phyloP scores from a whole-genome alignment of 2,797 vertebrate genomes.

The Chelonia mydas region DNA sequence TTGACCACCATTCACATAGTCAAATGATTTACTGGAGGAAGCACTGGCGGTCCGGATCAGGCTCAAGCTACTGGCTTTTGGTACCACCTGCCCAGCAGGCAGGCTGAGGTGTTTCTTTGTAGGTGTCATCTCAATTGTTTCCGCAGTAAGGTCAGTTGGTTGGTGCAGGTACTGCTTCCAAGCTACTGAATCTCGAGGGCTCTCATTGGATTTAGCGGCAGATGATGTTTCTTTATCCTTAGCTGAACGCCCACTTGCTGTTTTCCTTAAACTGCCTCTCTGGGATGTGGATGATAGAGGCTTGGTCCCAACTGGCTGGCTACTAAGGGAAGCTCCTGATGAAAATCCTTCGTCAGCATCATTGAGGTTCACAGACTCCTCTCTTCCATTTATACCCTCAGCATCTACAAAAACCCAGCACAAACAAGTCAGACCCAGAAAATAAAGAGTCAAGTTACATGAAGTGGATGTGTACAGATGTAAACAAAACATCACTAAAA shows the following conservation, averaged over 20 bases:
- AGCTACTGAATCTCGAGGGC: constrained; percentile 78
- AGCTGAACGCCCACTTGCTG: constrained; percentile 80
- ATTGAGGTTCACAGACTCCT: constrained; percentile 92
- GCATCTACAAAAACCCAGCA: constrained; percentile 82
- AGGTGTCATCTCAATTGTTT: constrained; percentile 90
- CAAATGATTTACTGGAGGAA: constrained; percentile 96
- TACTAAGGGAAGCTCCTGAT: constrained; percentile 96
- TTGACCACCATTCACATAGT: constrained; percentile 92
- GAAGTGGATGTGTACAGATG: constrained; percentile 7
- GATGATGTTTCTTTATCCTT: constrained; percentile 83
- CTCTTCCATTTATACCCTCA: constrained; percentile 90
- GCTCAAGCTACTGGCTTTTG: constrained; percentile 83
- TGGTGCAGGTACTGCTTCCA: constrained; percentile 84
- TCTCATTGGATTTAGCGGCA: constrained; percentile 81
- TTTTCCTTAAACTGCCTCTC: constrained; percentile 83
- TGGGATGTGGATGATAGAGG: constrained; percentile 70
- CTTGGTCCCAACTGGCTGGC: constrained; percentile 91
- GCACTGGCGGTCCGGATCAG: constrained; percentile 95
- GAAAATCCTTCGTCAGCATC: constrained; percentile 99
- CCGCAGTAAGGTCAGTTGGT: constrained; percentile 80
- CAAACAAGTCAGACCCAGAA: constrained; percentile 56
- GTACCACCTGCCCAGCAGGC: constrained; percentile 85
- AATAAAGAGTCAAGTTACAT: constrained; percentile 31
- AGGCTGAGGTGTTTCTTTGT: constrained; percentile 95
- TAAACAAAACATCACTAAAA: constrained; percentile 21